A percentile compares a stretch with the other conserved stretches of the same genome.
These are phyloP conservation scores for Steatocranus sp. DNA, from an alignment of 2,797 vertebrate species.

Conservation along the genomic window DNA sequence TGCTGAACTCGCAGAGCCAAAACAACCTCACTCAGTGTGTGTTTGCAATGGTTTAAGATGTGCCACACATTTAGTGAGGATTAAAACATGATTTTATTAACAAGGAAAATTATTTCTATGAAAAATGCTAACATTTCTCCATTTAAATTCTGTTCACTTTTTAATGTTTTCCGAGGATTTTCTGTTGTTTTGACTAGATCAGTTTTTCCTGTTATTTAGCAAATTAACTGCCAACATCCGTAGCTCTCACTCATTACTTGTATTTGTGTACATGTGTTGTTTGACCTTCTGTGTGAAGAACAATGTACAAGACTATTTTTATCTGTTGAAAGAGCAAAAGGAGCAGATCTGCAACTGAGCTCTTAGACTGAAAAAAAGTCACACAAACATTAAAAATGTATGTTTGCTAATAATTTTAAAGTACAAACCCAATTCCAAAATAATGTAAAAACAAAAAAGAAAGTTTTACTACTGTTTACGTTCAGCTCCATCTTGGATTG, in stretches of 20 bases:
- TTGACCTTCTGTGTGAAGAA: neutral
- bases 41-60: neutral
- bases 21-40: neutral
- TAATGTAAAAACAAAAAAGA: accelerated
- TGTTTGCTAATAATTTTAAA: neutral
- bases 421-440: neutral
- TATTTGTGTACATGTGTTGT: neutral
- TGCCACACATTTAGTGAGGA: neutral
- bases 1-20: neutral
- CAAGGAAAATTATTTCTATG: neutral
- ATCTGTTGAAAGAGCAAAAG: neutral
- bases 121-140: neutral
- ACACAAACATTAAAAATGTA: neutral
- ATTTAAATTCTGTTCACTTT: neutral
- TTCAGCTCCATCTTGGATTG: neutral
- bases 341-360: neutral
- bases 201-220: neutral
- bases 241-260: neutral
- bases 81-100: neutral
- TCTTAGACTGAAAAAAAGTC: neutral
- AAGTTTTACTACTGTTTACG: neutral
- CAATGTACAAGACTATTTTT: neutral
- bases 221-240: neutral
- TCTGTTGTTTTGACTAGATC: neutral
- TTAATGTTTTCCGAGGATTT: neutral